Evolutionary conservation across 2,888 invertebrate genomes (phyloP), one percentile per base, ranked within the genome.

Genomic region (Dusona sp.): DNA sequence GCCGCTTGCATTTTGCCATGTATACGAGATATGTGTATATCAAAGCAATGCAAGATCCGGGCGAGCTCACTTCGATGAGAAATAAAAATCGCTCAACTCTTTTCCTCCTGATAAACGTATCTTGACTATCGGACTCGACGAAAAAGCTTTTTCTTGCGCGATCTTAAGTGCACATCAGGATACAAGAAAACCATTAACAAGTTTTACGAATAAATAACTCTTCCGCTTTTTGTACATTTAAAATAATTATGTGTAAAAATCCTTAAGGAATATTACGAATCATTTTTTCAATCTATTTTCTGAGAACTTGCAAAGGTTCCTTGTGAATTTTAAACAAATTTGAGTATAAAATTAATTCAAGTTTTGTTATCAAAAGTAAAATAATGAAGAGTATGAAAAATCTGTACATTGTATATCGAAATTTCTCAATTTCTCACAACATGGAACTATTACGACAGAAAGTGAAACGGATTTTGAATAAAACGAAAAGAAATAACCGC

Each of bases 141-240:
- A 79, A 72, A 79, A 72, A 79, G 70, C 42, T 79, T 79, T 79
- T 70, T 51, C 64, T 61, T 83, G 82, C 75, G 82, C 75, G 82
- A 77, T 38, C 57, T 38, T 83, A 72, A 83, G 83, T 77, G 68
- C 70, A 22, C 61, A 68, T 48, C 70, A n/a, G 48, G 33, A 72
- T 48, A 72, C 77, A 4, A 36, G 61, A 13, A 57, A 68, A 68
- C 19, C 38, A 42, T 82, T 68, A 38, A 36, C 75, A 25, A 29
- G 33, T n/a, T 61, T 19, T 22, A 11, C 75, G 16, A n/a, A 57
- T 67, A 29, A 70, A 68, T 72, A 70, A 38, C 57, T 36, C 36
- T 57, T 57, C 36, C n/a, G 6, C 11, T 33, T 70, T 51, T n/a
- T 16, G 8, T 19, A 29, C 54, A n/a, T 73, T 73, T 73, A 2